Evolutionary conservation across 2,888 invertebrate genomes (phyloP), one percentile per base, ranked within the genome.

Genomic region (Meliscaeva auricollis): DNA sequence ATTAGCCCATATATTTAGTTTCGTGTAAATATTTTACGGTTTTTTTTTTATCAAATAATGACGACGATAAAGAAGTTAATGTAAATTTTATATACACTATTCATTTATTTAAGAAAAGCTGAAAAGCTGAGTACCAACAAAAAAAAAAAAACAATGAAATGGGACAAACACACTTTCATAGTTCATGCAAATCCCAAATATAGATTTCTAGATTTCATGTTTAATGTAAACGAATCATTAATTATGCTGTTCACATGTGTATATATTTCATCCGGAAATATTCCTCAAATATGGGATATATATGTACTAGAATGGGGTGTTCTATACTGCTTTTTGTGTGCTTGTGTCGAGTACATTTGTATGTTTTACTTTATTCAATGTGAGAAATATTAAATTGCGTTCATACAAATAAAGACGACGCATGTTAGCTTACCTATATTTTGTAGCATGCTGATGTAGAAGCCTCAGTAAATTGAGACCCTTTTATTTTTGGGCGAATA

Each of bases 171-270:
- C 56, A 48, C 66, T 64, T 76, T 72, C 54, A 13, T 15, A 66
- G 73, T 77, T 62, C 68, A 73, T 68, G 22, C 60, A 77, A 77
- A 77, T 77, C 46, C 73, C 41, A 48, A 77, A 48, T 73, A 73
- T 73, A 80, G n/a, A n/a, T n/a, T 69, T 77, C 72, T 62, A 62
- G 68, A 68, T 60, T 30, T 77, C 66, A 82, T 54, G 54, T 77
- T 82, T 82, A 77, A 77, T 82, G 77, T 82, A 82, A 82, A 77
- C 77, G 72, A 77, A 77, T 77, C 73, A 73, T 82, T 73, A 77
- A 82, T 82, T 82, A 82, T 82, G 72, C 72, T 77, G 77, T 77
- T 82, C 82, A 82, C 77, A 77, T 82, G 82, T 73, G 73, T 77
- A 4, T 26, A 77, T 68, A 77, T 77, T 82, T 77, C 72, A 73